Percentiles rank a stretch among this genome's conserved stretches.
Conservation (phyloP, 2,888 invertebrate species). For the Eristalinus sepulchralis region DNA sequence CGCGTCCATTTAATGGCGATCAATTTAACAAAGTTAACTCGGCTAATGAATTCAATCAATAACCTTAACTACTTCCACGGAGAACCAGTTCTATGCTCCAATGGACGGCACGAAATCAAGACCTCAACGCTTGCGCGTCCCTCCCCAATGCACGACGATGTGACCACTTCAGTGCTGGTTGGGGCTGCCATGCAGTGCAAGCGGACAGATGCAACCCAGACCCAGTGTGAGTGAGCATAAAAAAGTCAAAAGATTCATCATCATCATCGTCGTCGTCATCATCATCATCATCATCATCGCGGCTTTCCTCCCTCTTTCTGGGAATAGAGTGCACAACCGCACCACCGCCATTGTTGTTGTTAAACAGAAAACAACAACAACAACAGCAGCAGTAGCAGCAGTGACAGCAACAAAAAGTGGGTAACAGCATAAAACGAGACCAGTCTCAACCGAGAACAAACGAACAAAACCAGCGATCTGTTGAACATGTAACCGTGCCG, state of each 20-base stretch:
- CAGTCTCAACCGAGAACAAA: constrained; percentile 51
- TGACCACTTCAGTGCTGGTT: background rate
- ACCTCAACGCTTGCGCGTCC: constrained; percentile 47
- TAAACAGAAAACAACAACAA: background rate
- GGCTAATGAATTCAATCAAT: constrained; percentile 71
- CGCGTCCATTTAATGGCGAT: constrained; percentile 64
- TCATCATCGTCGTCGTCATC: constrained; percentile 42
- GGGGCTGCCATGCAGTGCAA: background rate
- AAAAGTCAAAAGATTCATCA: constrained; percentile 53
- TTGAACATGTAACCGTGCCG: constrained; percentile 6
- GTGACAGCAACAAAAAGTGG: background rate
- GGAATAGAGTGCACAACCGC: background rate
- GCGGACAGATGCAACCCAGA: constrained; percentile 61
- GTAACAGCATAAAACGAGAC: constrained; percentile 55
- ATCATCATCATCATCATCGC: too few relatives aligned
- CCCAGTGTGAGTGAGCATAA: constrained; percentile 45
- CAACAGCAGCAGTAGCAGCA: background rate
- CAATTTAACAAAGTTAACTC: constrained; percentile 70
- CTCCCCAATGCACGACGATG: constrained; percentile 49
- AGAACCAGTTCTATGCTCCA: constrained; percentile 50
- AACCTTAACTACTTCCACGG: constrained; percentile 66
- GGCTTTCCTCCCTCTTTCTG: constrained; percentile 43
- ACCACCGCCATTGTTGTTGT: background rate
- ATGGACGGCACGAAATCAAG: constrained; percentile 51
- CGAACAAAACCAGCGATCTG: constrained; percentile 32